A percentile compares a stretch with the other conserved stretches of the same genome.
Evolutionary conservation across 2,113 vertebrate species (phyloP).

Genomic region (Atrichornis clamosus): DNA sequence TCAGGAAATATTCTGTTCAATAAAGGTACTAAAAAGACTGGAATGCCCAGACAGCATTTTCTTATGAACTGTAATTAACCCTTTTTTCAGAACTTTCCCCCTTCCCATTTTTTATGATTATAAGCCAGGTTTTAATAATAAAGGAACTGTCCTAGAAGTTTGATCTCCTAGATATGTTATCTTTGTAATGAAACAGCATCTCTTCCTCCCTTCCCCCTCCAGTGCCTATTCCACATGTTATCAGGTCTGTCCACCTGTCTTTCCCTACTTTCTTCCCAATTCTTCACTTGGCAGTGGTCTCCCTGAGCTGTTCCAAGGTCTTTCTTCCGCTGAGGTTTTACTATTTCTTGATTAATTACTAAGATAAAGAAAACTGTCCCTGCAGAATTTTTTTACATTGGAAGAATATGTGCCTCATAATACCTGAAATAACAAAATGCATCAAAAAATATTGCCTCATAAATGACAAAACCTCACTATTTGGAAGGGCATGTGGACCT

Average conservation of each 20-base stretch:
- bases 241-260: background rate
- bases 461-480: background rate
- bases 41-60: background rate
- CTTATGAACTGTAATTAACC: background rate
- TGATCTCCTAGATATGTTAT: background rate
- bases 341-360: background rate
- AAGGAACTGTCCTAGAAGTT: background rate
- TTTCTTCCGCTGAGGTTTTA: background rate
- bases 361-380: background rate
- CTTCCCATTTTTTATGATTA: background rate
- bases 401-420: background rate
- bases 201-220: background rate
- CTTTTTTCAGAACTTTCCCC: background rate
- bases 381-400: background rate
- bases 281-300: background rate
- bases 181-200: background rate
- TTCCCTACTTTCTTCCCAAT: background rate
- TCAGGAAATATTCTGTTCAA: background rate
- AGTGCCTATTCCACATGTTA: background rate
- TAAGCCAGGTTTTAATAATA: background rate
- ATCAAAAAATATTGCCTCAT: background rate
- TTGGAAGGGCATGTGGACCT: background rate
- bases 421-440: background rate
- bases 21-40: background rate
- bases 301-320: background rate